These are phyloP conservation scores for Leuciscus idus DNA, from an alignment of 2,113 vertebrate genomes.

Conservation along the genomic window DNA sequence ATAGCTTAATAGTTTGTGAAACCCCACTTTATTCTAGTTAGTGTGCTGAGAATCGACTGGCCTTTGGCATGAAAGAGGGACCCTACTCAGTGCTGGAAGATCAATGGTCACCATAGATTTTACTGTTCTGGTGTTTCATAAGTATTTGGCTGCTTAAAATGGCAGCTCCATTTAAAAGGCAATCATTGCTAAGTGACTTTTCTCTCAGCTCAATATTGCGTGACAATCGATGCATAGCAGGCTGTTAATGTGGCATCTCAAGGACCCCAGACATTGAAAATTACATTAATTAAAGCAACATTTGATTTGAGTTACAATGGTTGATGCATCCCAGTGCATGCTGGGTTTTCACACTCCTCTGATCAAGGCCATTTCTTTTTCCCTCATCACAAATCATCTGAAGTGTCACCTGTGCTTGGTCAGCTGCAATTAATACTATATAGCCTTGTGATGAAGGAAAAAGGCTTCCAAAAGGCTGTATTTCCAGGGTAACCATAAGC, in stretches of 20 bases:
- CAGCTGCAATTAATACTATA: slow-evolving; percentile 30
- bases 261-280: slow-evolving; percentile 70
- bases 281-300: slow-evolving; percentile 75
- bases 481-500: slow-evolving; percentile 36
- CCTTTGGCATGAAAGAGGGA: slow-evolving; percentile 69
- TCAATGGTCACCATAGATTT: slow-evolving; percentile 78
- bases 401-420: slow-evolving; percentile 51
- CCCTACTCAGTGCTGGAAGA: slow-evolving; percentile 70
- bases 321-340: slow-evolving; percentile 18
- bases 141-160: slow-evolving; percentile 82
- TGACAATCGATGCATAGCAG: slow-evolving; percentile 75
- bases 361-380: background rate
- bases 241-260: slow-evolving; percentile 75
- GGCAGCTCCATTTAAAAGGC: slow-evolving; percentile 82
- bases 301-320: slow-evolving; percentile 67
- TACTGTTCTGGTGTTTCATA: slow-evolving; percentile 79
- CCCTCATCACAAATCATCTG: slow-evolving; percentile 31
- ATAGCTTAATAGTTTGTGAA: slow-evolving; percentile 76
- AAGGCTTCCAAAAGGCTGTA: slow-evolving; percentile 18
- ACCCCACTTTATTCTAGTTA: slow-evolving; percentile 78
- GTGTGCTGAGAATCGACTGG: slow-evolving; percentile 75
- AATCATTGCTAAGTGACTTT: slow-evolving; percentile 82
- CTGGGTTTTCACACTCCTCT: slow-evolving; percentile 33
- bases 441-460: slow-evolving; percentile 20
- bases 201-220: slow-evolving; percentile 71